Conservation (phyloP, 2,797 vertebrate species). For the Valencia hispanica region DNA sequence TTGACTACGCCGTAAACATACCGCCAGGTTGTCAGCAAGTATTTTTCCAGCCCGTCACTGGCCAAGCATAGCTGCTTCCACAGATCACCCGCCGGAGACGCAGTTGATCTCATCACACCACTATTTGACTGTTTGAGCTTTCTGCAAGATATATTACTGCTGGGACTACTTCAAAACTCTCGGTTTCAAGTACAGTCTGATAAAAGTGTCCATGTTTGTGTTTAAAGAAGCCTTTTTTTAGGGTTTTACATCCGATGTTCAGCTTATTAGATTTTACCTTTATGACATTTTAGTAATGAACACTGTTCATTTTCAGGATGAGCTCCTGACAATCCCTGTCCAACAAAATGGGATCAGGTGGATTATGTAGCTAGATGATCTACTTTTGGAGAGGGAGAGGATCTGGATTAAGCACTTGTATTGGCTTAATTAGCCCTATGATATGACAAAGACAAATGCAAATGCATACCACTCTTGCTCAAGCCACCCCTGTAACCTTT, state of each 20-base stretch:
- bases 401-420: constrained; percentile 61
- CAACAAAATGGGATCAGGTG: constrained; percentile 64
- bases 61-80: constrained; percentile 73
- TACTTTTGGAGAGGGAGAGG: constrained; percentile 51
- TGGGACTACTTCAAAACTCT: constrained; percentile 45
- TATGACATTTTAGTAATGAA: neutral
- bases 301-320: neutral
- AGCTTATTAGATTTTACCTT: neutral
- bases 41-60: constrained; percentile 73
- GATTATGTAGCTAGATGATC: constrained; percentile 56
- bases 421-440: constrained; percentile 74
- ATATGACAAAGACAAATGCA: constrained; percentile 72
- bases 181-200: neutral
- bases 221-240: neutral
- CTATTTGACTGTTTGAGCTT: constrained; percentile 68
- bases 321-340: constrained; percentile 46
- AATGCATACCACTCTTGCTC: constrained; percentile 49
- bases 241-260: neutral
- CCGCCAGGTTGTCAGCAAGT: constrained; percentile 79
- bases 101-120: constrained; percentile 73
- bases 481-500: constrained; percentile 42
- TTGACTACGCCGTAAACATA: constrained; percentile 73
- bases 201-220: constrained; percentile 3
- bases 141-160: constrained; percentile 43
- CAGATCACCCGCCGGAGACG: constrained; percentile 71